Base-by-base conservation (phyloP, 2,888 invertebrate genomes). In the Eupithecia subumbrata region DNA sequence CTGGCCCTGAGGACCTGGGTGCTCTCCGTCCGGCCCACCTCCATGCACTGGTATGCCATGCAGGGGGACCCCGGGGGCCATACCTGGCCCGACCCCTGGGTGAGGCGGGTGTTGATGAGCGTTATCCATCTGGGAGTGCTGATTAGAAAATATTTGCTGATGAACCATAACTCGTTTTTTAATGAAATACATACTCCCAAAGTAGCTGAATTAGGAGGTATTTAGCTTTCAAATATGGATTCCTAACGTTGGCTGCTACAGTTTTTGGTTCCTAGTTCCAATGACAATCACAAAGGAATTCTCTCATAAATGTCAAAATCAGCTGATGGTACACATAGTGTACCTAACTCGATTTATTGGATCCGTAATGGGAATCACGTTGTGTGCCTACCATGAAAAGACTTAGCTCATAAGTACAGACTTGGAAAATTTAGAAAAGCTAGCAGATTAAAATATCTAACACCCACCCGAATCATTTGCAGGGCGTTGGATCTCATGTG, bases 11-110 rank as follows among this genome's bases (percentile, higher is more conserved):
- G 87, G 90, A 11, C 77, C 77, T 0, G 91, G 88, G 79, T 93
- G 94, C 82, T 93, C 93, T 0, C 93, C 94, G 52, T 93, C 93
- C 0, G 92, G 93, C 0, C 94, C 94, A 0, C 90, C 92, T 0
- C 92, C 91, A 60, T 94, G 94, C 43, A 92, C 91, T 18, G 93
- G 88, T 91, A 94, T 86, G 4, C 91, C 91, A 67, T 92, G 93
- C 60, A 92, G 91, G 64, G 76, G 74, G n/a, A 72, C 74, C 0
- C 76, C 76, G 1, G 76, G 76, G 0, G 76, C 71, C 40, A 91
- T 90, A 2, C 91, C 91, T 60, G 92, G 91, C 14, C 90, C 90
- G 72, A 91, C 91, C 0, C 77, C 77, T 1, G 75, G 75, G 40
- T 77, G 77, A 14, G 75, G 77, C 0, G 91, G 87, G 76, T 92